A percentile compares a stretch with the other conserved stretches of the same genome.
These are phyloP conservation scores for Chroicocephalus ridibundus DNA, from an alignment of 2,113 vertebrate species.

Conservation along the genomic window DNA sequence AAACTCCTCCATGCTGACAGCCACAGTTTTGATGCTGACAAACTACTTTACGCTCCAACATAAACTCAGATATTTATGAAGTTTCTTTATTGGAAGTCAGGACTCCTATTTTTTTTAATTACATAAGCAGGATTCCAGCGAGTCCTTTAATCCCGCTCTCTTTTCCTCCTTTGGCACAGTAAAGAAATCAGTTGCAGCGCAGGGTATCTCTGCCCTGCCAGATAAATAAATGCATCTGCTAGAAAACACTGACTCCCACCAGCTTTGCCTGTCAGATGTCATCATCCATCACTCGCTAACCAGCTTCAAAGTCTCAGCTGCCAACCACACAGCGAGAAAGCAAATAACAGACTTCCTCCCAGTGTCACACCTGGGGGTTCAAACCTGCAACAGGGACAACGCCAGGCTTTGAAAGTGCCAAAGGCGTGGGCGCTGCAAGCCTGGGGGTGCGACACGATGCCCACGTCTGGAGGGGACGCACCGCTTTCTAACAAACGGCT, in stretches of 20 bases:
- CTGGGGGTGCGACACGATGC: background rate
- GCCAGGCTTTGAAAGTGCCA: background rate
- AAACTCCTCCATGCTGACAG: constrained; percentile 56
- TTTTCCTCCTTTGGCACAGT: background rate
- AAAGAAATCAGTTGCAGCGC: background rate
- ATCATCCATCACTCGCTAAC: constrained; percentile 26
- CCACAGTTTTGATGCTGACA: constrained; percentile 53
- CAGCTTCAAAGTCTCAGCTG: constrained; percentile 26
- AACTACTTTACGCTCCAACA: constrained; percentile 26
- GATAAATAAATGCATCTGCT: constrained; percentile 10
- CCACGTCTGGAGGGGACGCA: background rate
- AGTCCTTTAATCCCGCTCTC: constrained; percentile 22
- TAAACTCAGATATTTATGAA: constrained; percentile 53
- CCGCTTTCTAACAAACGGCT: background rate
- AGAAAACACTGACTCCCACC: background rate
- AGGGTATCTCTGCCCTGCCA: constrained; percentile 18
- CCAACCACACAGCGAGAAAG: constrained; percentile 8
- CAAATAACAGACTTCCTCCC: background rate
- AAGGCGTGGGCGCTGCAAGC: background rate
- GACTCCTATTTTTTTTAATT: constrained; percentile 58
- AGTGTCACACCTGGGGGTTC: background rate
- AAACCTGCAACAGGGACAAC: background rate
- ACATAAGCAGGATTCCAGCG: constrained; percentile 40
- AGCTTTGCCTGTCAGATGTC: constrained; percentile 36
- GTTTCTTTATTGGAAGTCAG: constrained; percentile 51